Evolutionary conservation across 2,113 vertebrate species (phyloP), one percentile per base, ranked within the genome.

Genomic region (Neogale vison): DNA sequence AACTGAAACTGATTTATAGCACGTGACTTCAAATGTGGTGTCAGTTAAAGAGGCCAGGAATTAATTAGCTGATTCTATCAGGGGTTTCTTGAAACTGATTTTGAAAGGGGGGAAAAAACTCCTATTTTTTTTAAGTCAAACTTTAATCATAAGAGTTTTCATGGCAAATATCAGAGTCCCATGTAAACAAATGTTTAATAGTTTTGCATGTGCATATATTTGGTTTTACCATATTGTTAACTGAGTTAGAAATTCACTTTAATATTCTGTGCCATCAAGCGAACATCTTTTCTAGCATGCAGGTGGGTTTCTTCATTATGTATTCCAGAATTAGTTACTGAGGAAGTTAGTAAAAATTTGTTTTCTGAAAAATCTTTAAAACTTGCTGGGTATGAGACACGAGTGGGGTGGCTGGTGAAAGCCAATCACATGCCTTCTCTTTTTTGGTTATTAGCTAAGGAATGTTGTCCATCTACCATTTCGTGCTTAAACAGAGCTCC

Each of bases 1-100:
- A 98, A 98, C 98, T 98, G 98, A 98, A 99, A 99, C 98, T 98
- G 98, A 99, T 98, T 98, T 98, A 98, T 98, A 98, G 98, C 98
- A 98, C 94, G 93, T 98, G 98, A 98, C 97, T 98, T 98, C 98
- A 98, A 98, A 98, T 95, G 98, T 98, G 97, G 96, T 96, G 92
- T 97, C 98, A 98, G 98, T 99, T 98, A 99, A 98, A 98, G 96
- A 98, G 97, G 97, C 98, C 98, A 98, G 97, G 98, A 99, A 99
- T 99, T 99, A 99, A 99, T 98, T 98, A 99, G 98, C 98, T 98
- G 98, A 98, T 98, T 98, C 98, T 98, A 98, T 98, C 91, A 98
- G 98, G 93, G 98, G 95, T 98, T 98, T 99, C 98, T 99, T 98
- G 98, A 98, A 99, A 98, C 96, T 98, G 97, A 99, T 98, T 98